Evolutionary conservation across 2,888 invertebrate genomes (phyloP).

Genomic region (Euclidia mi): DNA sequence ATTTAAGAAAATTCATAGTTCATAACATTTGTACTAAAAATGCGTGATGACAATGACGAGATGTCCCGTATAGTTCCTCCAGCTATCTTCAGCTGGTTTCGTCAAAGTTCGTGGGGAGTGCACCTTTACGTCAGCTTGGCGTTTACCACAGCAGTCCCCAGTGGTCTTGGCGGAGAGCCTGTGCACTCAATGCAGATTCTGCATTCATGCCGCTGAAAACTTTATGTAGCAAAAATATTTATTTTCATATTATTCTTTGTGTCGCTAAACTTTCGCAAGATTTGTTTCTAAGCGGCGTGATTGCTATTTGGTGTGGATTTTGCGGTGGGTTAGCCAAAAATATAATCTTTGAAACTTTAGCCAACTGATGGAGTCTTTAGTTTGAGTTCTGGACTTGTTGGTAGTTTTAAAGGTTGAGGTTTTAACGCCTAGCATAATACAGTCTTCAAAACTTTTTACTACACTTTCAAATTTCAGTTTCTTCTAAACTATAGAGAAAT

Average conservation of each 20-base stretch:
- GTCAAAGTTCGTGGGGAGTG: slow-evolving; percentile 1
- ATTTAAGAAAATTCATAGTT: too few species aligned
- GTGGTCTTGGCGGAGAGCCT: slow-evolving; percentile 17
- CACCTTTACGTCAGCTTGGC: slow-evolving; percentile 17
- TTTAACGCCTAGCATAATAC: too few species aligned
- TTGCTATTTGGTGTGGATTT: slow-evolving; percentile 3
- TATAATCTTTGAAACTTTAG: not conserved
- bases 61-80: too few species aligned
- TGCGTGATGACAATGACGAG: too few species aligned
- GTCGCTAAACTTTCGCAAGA: slow-evolving; percentile 1
- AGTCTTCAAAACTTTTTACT: too few species aligned
- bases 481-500: too few species aligned
- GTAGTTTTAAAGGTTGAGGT: too few species aligned
- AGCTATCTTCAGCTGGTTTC: not conserved
- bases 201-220: slow-evolving; percentile 10
- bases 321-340: not conserved
- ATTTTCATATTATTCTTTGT: not conserved
- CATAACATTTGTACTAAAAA: too few species aligned
- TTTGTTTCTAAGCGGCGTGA: not conserved
- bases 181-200: not conserved
- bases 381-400: too few species aligned
- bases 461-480: too few species aligned
- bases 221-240: slow-evolving; percentile 6
- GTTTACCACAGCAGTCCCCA: slow-evolving; percentile 19
- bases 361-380: too few species aligned